phyloP scores from a whole-genome alignment of 2,113 vertebrate genomes.

The Pimephales promelas region DNA sequence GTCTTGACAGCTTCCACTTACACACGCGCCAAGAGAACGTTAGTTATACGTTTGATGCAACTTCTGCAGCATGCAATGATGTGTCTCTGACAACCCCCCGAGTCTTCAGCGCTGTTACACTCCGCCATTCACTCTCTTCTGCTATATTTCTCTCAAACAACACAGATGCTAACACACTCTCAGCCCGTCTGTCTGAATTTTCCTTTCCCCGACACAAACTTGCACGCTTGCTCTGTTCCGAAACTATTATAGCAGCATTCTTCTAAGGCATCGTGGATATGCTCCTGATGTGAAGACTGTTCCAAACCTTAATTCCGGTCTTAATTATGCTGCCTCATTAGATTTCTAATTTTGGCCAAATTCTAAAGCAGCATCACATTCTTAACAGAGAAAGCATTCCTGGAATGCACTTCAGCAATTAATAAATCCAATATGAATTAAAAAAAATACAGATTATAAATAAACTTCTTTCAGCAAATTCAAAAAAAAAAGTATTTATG shows the following conservation, averaged over 20 bases:
- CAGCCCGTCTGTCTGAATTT: slow-evolving; percentile 25
- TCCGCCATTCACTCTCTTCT: slow-evolving; percentile 27
- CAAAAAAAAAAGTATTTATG: background rate
- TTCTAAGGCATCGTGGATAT: slow-evolving; percentile 2
- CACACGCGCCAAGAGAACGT: slow-evolving; percentile 43
- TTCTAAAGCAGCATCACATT: background rate
- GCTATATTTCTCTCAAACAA: slow-evolving; percentile 4
- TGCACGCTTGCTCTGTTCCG: background rate
- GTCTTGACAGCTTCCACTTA: slow-evolving; percentile 50
- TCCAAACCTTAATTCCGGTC: slow-evolving; percentile 25
- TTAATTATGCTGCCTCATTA: slow-evolving; percentile 17
- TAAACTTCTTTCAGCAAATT: background rate
- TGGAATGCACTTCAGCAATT: slow-evolving; percentile 4
- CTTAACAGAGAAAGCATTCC: background rate
- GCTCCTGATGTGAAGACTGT: background rate
- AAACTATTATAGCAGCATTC: slow-evolving; percentile 1
- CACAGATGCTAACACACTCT: slow-evolving; percentile 35
- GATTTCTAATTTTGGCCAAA: background rate
- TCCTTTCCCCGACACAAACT: slow-evolving; percentile 20
- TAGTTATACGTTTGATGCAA: slow-evolving; percentile 37
- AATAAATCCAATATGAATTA: background rate
- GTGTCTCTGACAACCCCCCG: slow-evolving; percentile 37
- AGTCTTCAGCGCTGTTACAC: slow-evolving; percentile 34
- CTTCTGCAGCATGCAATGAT: slow-evolving; percentile 30
- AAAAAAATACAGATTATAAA: background rate